Conservation (phyloP, 2,113 vertebrate species). For the Meriones unguiculatus region DNA sequence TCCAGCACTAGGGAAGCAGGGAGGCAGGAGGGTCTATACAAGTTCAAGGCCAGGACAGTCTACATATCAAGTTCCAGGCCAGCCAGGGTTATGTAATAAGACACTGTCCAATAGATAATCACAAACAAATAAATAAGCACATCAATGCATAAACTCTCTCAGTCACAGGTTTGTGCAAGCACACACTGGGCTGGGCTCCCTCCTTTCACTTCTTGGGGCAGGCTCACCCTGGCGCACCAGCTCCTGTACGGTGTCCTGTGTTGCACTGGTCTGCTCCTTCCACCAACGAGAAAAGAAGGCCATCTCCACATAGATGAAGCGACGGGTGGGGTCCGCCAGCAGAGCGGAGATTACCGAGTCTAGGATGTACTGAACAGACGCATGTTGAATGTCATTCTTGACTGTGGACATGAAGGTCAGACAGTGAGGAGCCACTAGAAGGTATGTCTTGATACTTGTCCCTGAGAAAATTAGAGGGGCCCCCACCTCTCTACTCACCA, state of each 20-base stretch:
- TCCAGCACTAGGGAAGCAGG: not conserved
- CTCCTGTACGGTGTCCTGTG: slow-evolving; percentile 82
- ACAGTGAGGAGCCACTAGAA: not conserved
- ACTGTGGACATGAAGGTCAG: slow-evolving; percentile 70
- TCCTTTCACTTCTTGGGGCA: slow-evolving; percentile 47
- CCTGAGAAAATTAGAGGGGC: not conserved
- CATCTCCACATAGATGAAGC: slow-evolving; percentile 95
- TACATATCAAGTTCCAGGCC: not conserved
- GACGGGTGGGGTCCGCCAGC: slow-evolving; percentile 85
- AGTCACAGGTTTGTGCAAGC: not conserved
- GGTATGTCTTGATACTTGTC: not conserved
- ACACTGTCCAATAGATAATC: not conserved
- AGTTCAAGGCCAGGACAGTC: not conserved
- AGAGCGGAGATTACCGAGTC: slow-evolving; percentile 94
- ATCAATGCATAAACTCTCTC: not conserved
- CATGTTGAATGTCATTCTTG: slow-evolving; percentile 90
- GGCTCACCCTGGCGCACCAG: slow-evolving; percentile 91
- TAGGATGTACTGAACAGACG: slow-evolving; percentile 95
- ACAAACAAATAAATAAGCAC: not conserved
- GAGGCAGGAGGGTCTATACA: not conserved
- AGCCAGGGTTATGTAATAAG: not conserved
- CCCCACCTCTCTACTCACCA: slow-evolving; percentile 85
- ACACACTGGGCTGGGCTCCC: not conserved
- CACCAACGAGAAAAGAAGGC: slow-evolving; percentile 96
- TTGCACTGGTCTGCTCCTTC: slow-evolving; percentile 87